Evolutionary conservation across 2,888 invertebrate species (phyloP).

Genomic region (Gerosis bhagava): DNA sequence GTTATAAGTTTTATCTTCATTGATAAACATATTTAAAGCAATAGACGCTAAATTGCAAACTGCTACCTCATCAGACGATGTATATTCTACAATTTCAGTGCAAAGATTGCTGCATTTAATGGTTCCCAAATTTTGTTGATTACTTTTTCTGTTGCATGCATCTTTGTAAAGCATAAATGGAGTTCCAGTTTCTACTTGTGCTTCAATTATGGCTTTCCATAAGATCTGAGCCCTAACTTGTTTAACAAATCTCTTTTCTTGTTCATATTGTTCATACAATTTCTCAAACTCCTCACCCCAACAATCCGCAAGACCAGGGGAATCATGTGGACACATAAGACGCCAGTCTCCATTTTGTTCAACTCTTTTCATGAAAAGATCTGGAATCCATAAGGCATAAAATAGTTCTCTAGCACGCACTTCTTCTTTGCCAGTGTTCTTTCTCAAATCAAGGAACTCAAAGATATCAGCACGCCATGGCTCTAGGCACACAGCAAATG

Average conservation of each 20-base stretch:
- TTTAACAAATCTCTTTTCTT: conserved; percentile 86
- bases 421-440: conserved; percentile 98
- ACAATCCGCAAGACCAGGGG: conserved; percentile 94
- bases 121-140: conserved; percentile 98
- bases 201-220: conserved; percentile 96
- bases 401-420: conserved; percentile 96
- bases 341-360: conserved; percentile 94
- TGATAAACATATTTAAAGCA: conserved; percentile 97
- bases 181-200: conserved; percentile 98
- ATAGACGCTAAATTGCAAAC: conserved; percentile 99
- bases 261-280: conserved; percentile 93
- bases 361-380: conserved; percentile 98
- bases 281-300: conserved; percentile 98
- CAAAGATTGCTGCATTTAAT: conserved; percentile 99
- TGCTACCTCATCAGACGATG: conserved; percentile 95
- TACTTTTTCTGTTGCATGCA: conserved; percentile 97
- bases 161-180: conserved; percentile 99
- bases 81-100: conserved; percentile 98
- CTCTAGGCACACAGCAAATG: conserved; percentile 98
- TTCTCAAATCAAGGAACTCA: conserved; percentile 96
- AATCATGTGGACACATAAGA: conserved; percentile 97
- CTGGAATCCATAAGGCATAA: conserved; percentile 98
- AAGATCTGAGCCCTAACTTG: conserved; percentile 92
- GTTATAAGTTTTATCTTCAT: conserved; percentile 90
- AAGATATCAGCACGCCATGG: conserved; percentile 99